Conservation (phyloP, 2,888 invertebrate species). For the Brachyptera putata region DNA sequence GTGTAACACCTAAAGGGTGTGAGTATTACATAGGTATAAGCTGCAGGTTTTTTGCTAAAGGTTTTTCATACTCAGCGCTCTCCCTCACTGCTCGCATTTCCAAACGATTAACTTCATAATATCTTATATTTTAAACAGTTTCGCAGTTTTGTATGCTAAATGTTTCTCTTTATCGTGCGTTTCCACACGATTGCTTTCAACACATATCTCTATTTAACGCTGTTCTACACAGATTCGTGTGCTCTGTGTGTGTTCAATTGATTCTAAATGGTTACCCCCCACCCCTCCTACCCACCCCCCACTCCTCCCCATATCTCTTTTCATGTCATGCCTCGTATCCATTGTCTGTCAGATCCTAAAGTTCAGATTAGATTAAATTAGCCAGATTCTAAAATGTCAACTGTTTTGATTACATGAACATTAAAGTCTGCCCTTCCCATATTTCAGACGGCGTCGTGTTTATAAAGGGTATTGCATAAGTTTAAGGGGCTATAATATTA, state of each 20-base stretch:
- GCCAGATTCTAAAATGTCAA: constrained; percentile 21
- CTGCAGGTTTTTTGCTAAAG: no score
- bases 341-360: constrained; percentile 21
- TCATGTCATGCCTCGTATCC: constrained; percentile 6
- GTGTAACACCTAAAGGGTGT: no score
- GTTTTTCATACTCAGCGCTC: not conserved
- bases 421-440: constrained; percentile 21
- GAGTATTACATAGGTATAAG: no score
- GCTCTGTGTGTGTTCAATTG: constrained; percentile 3
- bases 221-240: not conserved
- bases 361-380: constrained; percentile 23
- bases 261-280: not conserved
- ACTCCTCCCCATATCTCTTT: not conserved
- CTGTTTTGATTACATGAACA: constrained; percentile 20
- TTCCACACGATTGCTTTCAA: constrained; percentile 8
- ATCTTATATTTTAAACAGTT: constrained; percentile 10
- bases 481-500: not conserved
- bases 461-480: constrained; percentile 8
- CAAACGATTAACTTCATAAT: constrained; percentile 7
- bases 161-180: constrained; percentile 3
- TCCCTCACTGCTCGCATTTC: not conserved
- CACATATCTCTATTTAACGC: constrained; percentile 14
- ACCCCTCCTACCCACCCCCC: not conserved
- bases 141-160: constrained; percentile 7
- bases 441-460: constrained; percentile 10